Evolutionary conservation across 2,888 invertebrate genomes (phyloP).

Genomic region (Dicycla oo): DNA sequence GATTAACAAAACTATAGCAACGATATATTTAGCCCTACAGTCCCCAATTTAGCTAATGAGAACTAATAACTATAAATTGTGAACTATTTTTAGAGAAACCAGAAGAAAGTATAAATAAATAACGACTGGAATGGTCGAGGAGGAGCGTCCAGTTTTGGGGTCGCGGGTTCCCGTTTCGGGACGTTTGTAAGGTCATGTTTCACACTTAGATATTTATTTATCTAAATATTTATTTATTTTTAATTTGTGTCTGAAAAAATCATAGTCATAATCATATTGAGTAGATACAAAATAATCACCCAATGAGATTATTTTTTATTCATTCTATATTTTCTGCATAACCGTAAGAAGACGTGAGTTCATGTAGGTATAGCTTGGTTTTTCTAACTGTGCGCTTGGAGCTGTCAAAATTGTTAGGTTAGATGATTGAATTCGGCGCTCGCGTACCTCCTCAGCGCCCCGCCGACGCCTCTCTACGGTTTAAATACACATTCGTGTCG

Average conservation of each 20-base stretch:
- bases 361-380: no score
- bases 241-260: background rate
- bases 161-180: slow-evolving; percentile 8
- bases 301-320: background rate
- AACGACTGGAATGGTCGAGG: slow-evolving; percentile 10
- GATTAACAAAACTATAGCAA: slow-evolving; percentile 20
- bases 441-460: no score
- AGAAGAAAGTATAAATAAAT: slow-evolving; percentile 42
- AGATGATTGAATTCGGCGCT: no score
- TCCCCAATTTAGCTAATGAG: slow-evolving; percentile 39
- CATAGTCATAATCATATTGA: background rate
- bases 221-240: background rate
- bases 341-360: no score
- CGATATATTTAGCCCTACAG: slow-evolving; percentile 43
- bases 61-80: slow-evolving; percentile 51
- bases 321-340: no score
- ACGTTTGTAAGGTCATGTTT: background rate
- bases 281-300: background rate
- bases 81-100: slow-evolving; percentile 42
- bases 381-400: no score
- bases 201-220: background rate
- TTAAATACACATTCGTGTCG: no score
- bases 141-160: slow-evolving; percentile 24
- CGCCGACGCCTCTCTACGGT: no score
- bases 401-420: no score